phyloP scores from a whole-genome alignment of 2,113 vertebrate species.

The Onychorhynchus coronatus region DNA sequence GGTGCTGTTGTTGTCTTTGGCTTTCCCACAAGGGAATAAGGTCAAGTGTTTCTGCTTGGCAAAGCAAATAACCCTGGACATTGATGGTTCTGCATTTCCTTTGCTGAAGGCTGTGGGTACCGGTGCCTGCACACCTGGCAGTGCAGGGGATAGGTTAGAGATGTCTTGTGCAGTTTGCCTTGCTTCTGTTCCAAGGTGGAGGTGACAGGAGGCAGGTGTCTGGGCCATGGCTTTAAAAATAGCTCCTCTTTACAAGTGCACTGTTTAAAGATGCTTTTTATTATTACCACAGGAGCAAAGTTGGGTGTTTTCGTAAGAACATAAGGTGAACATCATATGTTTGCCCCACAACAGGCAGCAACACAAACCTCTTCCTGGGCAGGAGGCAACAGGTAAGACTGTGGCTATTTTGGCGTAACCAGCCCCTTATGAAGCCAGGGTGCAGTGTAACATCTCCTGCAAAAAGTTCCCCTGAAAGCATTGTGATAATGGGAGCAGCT shows the following conservation, averaged over 20 bases:
- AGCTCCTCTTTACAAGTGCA: not conserved
- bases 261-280: not conserved
- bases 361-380: not conserved
- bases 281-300: not conserved
- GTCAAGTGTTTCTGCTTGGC: not conserved
- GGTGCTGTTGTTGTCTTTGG: not conserved
- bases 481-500: not conserved
- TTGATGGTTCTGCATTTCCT: not conserved
- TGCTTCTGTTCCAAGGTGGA: not conserved
- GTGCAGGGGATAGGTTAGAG: not conserved
- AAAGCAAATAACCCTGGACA: not conserved
- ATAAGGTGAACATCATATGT: not conserved
- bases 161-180: not conserved
- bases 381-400: not conserved
- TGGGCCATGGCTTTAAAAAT: not conserved
- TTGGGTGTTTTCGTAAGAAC: not conserved
- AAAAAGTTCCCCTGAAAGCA: not conserved
- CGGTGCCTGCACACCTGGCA: fast-evolving
- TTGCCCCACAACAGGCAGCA: not conserved
- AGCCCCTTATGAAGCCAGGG: not conserved
- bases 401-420: not conserved
- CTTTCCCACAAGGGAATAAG: not conserved
- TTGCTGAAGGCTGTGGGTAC: fast-evolving
- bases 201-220: not conserved
- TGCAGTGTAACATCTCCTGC: not conserved